Base-by-base conservation (phyloP, 1,140 invertebrate species). In the Scaptomyza pallida region DNA sequence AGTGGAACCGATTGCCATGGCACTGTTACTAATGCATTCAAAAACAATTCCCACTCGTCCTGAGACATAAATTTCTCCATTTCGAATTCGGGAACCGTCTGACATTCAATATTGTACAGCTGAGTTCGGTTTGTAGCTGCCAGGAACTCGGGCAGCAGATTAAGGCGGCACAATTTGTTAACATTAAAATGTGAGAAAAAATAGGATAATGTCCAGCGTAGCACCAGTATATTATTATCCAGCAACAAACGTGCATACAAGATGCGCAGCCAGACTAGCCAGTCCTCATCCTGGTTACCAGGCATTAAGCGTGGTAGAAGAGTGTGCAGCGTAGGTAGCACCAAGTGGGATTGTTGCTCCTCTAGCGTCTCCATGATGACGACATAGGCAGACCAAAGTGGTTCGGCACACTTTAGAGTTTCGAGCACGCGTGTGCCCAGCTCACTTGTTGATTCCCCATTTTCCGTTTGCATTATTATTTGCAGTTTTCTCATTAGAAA, bases 261-360 rank as follows among this genome's bases (percentile, higher is more conserved):
- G 59, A 92, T 90, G 17, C 85, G 78, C 2, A 93, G n/a, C 92
- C 93, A 93, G 5, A 37, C 44, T 6, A 43, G 23, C 76, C 81
- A 86, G 13, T 64, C 26, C 0, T 57, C 44, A 2, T 21, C 44
- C 1, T 51, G 10, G 15, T 35, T 45, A 15, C 48, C 44, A 41
- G 17, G 21, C n/a, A 5, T 48, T 93, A 89, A 12, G 64, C 78
- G 65, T 0, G 82, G 69, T 43, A 85, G 1, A 5, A 85, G 37
- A 0, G 82, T 88, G 15, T 5, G 33, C 10, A 94, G 69, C n/a
- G 92, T 89, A 45, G 94, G 94, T 33, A 92, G 79, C 13, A 94
- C 86, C 9, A 94, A 83, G 81, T 94, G 94, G n/a, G 92, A 92
- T 80, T 94, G 94, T 72, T 94, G 94, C 73, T 94, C 94, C 78